phyloP scores from a whole-genome alignment of 2,888 invertebrate genomes.

The Encarsia formosa region DNA sequence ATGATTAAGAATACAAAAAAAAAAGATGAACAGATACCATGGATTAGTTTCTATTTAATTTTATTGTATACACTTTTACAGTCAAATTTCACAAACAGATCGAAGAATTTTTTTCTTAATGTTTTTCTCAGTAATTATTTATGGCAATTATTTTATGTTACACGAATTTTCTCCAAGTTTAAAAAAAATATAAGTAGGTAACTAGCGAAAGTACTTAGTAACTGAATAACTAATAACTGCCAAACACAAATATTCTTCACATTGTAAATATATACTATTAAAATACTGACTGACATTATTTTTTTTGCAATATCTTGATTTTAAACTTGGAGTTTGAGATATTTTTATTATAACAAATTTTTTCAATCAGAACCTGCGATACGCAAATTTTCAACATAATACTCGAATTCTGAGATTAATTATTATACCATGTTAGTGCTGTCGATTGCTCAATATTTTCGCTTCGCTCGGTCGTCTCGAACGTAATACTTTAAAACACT shows the following conservation, averaged over 20 bases:
- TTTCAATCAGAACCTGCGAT: background rate
- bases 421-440: background rate
- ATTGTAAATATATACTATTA: conserved; percentile 18
- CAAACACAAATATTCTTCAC: conserved; percentile 19
- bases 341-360: background rate
- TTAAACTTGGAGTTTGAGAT: conserved; percentile 17
- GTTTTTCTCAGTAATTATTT: too few species aligned
- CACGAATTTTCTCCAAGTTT: too few species aligned
- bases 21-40: too few species aligned
- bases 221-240: conserved; percentile 24
- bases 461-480: conserved; percentile 20
- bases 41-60: too few species aligned
- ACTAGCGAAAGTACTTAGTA: conserved; percentile 22
- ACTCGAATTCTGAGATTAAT: background rate
- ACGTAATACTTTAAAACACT: conserved; percentile 14
- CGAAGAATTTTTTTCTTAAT: too few species aligned
- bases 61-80: too few species aligned
- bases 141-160: too few species aligned
- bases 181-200: conserved; percentile 12
- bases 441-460: conserved; percentile 2
- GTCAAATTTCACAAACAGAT: too few species aligned
- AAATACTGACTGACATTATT: background rate
- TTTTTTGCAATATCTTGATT: conserved; percentile 2
- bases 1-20: too few species aligned
- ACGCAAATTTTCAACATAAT: background rate